Evolutionary conservation across 2,797 vertebrate species (phyloP), one percentile per base, ranked within the genome.

Genomic region (Darevskia nairensis): DNA sequence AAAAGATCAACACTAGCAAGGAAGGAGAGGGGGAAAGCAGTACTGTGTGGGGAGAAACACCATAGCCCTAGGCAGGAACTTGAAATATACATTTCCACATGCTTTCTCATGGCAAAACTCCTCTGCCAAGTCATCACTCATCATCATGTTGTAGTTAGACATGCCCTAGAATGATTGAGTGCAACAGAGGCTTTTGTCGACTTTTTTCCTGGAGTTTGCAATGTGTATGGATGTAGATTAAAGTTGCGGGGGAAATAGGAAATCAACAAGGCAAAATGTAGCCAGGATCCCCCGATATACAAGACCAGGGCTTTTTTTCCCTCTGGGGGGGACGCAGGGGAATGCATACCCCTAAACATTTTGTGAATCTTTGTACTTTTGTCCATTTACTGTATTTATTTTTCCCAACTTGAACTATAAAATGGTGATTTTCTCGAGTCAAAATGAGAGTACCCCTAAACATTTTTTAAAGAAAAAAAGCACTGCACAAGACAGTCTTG

Each of bases 191-290:
- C 11, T 69, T 82, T 46, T 46, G 1, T 68, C 6, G 72, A 69
- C 8, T 39, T 4, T 0, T 27, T 1, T 3, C 11, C 0, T 55
- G 83, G 9, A 0, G 1, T 19, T 29, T 72, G 27, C 66, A 68
- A 89, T 50, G 89, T 0, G 3, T 2, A 83, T 29, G 10, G 10
- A 13, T 29, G n/a, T 5, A 71, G 29, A 13, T n/a, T 71, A 19
- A 32, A 11, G 6, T 35, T 17, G 13, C 1, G n/a, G 17, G 32
- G 32, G 32, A 6, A 3, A 19, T 7, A 35, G 32, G 17, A 72
- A 61, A 61, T 61, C 19, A 61, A 61, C 59, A 72, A 35, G 71
- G n/a, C 15, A 72, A 69, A n/a, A 69, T 11, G 29, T 6, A 72
- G 35, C 32, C 71, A 72, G 71, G 71, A 72, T 17, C 4, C 32